Evolutionary conservation across 2,797 vertebrate genomes (phyloP).

Genomic region (Falco cherrug): DNA sequence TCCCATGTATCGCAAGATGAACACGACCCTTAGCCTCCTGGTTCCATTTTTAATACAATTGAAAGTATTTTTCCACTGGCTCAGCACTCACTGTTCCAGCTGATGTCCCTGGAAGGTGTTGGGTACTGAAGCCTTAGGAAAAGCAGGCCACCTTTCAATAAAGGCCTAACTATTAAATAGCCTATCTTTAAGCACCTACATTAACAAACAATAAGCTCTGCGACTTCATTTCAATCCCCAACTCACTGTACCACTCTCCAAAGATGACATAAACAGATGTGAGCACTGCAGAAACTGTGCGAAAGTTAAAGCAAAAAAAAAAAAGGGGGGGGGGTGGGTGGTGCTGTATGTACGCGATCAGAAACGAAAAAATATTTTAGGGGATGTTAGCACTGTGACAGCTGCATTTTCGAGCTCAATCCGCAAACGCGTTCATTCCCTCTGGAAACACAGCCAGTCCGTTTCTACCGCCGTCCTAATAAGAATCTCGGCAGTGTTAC

Average conservation of each 20-base stretch:
- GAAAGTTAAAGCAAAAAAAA: background rate
- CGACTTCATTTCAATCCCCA: background rate
- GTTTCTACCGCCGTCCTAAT: background rate
- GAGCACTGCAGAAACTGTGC: background rate
- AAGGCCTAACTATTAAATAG: slow-evolving; percentile 8
- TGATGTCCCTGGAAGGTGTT: background rate
- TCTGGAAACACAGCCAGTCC: background rate
- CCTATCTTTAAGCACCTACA: background rate
- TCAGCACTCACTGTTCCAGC: background rate
- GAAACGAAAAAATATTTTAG: background rate
- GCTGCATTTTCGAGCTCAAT: background rate
- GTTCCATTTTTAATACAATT: background rate
- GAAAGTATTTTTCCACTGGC: background rate
- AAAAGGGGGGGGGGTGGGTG: no score
- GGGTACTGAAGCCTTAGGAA: background rate
- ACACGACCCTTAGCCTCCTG: background rate
- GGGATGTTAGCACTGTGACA: background rate
- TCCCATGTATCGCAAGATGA: background rate
- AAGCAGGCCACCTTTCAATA: background rate
- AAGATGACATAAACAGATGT: background rate
- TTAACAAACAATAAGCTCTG: background rate
- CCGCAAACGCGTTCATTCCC: background rate
- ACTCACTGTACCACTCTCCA: background rate
- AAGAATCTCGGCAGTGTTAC: fast-evolving
- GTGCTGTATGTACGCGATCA: background rate